Evolutionary conservation across 2,113 vertebrate genomes (phyloP).

Genomic region (Tragulus kanchil): DNA sequence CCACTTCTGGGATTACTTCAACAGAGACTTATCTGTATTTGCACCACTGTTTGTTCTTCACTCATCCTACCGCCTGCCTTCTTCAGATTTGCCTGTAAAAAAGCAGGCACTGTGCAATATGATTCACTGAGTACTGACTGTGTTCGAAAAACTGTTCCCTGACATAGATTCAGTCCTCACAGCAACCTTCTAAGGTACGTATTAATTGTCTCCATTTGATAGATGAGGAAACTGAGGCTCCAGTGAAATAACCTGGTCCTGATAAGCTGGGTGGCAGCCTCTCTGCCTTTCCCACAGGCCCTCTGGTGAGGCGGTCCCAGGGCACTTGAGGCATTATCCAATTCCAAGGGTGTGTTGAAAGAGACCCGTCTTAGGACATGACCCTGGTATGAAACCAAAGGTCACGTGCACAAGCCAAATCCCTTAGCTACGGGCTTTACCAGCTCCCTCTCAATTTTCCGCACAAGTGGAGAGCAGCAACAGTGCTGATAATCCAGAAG

Average conservation of each 20-base stretch:
- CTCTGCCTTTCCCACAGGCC: neutral
- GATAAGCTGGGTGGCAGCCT: neutral
- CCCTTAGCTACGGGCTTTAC: neutral
- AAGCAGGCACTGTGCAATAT: neutral
- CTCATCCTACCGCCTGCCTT: neutral
- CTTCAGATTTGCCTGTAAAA: slow-evolving; percentile 16
- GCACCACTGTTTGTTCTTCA: neutral
- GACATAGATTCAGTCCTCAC: neutral
- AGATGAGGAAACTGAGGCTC: neutral
- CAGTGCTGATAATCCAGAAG: slow-evolving; percentile 25
- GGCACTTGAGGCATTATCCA: neutral
- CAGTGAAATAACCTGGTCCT: neutral
- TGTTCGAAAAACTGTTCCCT: slow-evolving; percentile 9
- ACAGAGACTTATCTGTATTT: neutral
- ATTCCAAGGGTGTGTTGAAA: neutral
- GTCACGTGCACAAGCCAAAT: neutral
- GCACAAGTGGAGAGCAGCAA: neutral
- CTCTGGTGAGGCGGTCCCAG: neutral
- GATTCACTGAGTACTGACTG: neutral
- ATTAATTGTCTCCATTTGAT: neutral
- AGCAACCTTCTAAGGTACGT: neutral
- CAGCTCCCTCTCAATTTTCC: slow-evolving; percentile 21
- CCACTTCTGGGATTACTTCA: too few relatives aligned
- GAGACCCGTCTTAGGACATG: neutral
- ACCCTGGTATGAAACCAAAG: neutral